Evolutionary conservation across 2,113 vertebrate species (phyloP).

Genomic region (Chrysemys picta): DNA sequence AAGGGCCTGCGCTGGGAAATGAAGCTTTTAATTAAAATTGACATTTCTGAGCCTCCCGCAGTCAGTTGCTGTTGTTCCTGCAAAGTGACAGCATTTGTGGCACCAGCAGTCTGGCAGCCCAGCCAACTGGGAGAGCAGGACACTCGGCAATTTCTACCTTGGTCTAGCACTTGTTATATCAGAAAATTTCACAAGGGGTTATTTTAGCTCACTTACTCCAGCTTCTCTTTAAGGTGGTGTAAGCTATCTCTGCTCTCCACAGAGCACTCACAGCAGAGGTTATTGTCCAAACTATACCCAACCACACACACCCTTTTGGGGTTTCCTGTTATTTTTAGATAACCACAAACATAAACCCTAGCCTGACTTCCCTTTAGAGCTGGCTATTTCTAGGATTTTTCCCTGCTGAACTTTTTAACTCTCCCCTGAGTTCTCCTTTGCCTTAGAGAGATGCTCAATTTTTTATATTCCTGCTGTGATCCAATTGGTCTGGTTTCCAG

Average conservation of each 20-base stretch:
- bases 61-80: background rate
- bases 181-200: background rate
- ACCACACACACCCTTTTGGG: background rate
- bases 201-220: background rate
- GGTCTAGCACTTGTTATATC: background rate
- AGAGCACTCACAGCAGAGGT: background rate
- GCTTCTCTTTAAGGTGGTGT: background rate
- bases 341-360: background rate
- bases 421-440: background rate
- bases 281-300: background rate
- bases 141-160: background rate
- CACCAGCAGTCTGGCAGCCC: background rate
- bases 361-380: background rate
- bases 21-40: background rate
- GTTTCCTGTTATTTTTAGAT: background rate
- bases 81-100: background rate
- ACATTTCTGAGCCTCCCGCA: background rate
- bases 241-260: background rate
- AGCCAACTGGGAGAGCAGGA: background rate
- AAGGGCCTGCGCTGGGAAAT: background rate
- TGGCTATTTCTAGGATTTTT: background rate
- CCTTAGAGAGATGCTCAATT: background rate
- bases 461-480: background rate
- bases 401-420: background rate
- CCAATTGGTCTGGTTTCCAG: background rate